Percentiles rank a stretch among this genome's conserved stretches.
Conservation (phyloP, 92 coral and sea anemone species). For the Parazoanthus atlanticus region DNA sequence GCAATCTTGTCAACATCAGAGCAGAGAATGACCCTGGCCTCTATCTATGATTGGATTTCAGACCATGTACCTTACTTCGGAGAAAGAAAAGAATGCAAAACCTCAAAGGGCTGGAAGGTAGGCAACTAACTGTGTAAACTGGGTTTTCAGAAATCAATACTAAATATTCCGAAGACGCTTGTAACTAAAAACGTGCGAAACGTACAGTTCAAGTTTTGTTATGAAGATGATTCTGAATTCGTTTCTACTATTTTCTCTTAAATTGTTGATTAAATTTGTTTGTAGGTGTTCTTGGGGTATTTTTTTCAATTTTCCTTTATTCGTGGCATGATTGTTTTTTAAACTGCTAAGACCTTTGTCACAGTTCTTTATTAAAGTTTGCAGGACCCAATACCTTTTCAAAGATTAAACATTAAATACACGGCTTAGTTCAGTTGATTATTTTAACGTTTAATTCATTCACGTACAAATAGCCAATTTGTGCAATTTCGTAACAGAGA, state of each 20-base stretch:
- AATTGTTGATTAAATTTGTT: neutral
- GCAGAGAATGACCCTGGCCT: constrained; percentile 35
- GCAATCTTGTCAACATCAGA: constrained; percentile 36
- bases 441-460: neutral
- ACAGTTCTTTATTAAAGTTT: neutral
- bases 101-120: constrained; percentile 42
- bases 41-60: constrained; percentile 41
- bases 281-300: neutral
- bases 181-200: neutral
- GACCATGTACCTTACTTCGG: constrained; percentile 35
- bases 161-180: neutral
- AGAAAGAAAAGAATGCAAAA: constrained; percentile 38
- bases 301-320: neutral
- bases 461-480: neutral
- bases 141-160: neutral
- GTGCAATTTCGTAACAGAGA: neutral
- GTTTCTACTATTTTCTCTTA: neutral
- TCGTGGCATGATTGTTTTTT: neutral
- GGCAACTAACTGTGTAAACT: neutral
- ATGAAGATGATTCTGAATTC: neutral
- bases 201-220: neutral
- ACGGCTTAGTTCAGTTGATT: neutral
- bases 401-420: constrained; percentile 16
- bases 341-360: neutral
- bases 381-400: neutral